Conservation (phyloP, 2,888 invertebrate genomes). For the Cephus nigrinus region DNA sequence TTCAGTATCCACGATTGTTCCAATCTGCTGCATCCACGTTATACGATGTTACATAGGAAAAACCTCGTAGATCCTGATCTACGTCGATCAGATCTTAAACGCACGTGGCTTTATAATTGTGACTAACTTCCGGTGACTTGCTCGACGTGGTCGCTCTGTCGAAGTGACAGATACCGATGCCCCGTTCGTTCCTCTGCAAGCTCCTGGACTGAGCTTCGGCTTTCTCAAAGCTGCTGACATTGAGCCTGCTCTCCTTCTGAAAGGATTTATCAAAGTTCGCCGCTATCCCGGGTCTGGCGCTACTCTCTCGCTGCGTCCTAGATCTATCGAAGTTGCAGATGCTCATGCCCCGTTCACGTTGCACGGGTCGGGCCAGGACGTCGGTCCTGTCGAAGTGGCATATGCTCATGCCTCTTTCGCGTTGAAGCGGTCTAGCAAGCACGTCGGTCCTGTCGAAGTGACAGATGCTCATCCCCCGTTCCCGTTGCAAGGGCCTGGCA, state of each 20-base stretch:
- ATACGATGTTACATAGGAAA: neutral
- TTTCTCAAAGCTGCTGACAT: neutral
- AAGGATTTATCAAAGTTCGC: neutral
- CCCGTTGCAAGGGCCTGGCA: conserved; percentile 39
- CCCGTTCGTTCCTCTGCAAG: conserved; percentile 10
- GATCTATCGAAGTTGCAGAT: conserved; percentile 19
- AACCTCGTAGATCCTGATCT: neutral
- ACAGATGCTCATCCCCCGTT: conserved; percentile 50
- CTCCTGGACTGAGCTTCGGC: conserved; percentile 2
- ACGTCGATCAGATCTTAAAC: conserved; percentile 35
- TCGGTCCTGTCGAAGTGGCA: conserved; percentile 51
- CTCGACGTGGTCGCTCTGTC: conserved; percentile 47
- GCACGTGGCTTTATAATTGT: conserved; percentile 57
- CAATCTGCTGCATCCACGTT: neutral
- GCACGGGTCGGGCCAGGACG: conserved; percentile 40
- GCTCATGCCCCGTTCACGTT: conserved; percentile 22
- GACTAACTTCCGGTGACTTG: conserved; percentile 49
- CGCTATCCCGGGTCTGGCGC: neutral
- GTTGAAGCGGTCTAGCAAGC: conserved; percentile 43
- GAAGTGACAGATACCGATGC: conserved; percentile 18
- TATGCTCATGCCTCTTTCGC: conserved; percentile 49
- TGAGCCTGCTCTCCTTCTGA: neutral
- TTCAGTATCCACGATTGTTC: neutral
- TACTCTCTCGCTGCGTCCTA: neutral
- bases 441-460: conserved; percentile 50